Conservation (phyloP, 35 echinoderm and acorn worm species). For the Ophioderma brevispina region DNA sequence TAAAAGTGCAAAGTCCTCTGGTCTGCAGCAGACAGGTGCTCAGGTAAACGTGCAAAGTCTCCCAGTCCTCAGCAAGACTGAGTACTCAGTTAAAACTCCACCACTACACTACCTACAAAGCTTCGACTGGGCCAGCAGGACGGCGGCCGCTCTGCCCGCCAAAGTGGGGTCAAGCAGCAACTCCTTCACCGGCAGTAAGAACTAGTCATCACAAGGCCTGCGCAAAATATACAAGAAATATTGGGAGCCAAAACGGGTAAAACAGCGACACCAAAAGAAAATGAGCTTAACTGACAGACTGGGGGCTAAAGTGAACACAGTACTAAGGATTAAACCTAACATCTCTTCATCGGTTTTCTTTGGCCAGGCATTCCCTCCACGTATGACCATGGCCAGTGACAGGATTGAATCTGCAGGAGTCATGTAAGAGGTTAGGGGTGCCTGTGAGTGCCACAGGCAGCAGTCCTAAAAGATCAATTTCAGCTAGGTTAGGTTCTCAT, state of each 20-base stretch:
- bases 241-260: background rate
- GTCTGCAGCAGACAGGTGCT: too few relatives aligned
- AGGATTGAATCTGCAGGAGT: background rate
- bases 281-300: background rate
- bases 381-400: background rate
- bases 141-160: background rate
- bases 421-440: constrained; percentile 30
- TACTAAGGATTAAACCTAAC: too few relatives aligned
- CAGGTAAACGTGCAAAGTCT: too few relatives aligned
- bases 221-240: background rate
- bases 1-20: too few relatives aligned
- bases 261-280: background rate
- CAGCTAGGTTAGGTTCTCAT: background rate
- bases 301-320: background rate
- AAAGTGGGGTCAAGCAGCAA: background rate
- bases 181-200: background rate
- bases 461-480: too few relatives aligned
- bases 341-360: background rate
- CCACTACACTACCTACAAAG: background rate
- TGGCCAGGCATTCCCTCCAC: background rate
- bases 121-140: background rate
- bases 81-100: background rate
- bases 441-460: background rate
- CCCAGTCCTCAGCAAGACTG: background rate
- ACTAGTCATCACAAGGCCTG: background rate